A percentile compares a stretch with the other conserved stretches of the same genome.
These are phyloP conservation scores for Laodelphax striatellus DNA, from an alignment of 1,140 invertebrate genomes.

Conservation along the genomic window DNA sequence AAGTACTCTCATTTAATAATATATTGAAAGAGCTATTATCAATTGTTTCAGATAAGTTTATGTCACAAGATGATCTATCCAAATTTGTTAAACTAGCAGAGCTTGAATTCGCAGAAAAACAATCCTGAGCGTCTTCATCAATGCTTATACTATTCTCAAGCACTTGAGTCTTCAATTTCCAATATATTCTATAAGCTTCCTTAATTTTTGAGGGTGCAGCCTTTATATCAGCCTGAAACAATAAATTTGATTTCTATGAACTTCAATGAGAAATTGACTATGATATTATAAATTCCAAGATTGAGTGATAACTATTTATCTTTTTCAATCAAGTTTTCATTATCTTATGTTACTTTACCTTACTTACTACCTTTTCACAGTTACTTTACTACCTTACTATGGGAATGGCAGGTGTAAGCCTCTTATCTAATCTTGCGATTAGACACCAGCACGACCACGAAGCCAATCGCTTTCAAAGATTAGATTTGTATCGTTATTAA, in stretches of 20 bases:
- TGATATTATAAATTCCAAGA: too few species aligned
- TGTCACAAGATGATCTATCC: not conserved
- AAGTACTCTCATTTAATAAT: conserved; percentile 23
- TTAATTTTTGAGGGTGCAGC: conserved; percentile 54
- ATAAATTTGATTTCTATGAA: not conserved
- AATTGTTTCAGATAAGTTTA: conserved; percentile 1
- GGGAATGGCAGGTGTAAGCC: too few species aligned
- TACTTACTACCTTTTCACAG: too few species aligned
- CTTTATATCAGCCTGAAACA: conserved; percentile 58
- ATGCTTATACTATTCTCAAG: conserved; percentile 41
- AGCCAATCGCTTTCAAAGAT: too few species aligned
- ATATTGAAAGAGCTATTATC: not conserved
- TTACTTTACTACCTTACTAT: too few species aligned
- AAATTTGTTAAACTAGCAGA: not conserved
- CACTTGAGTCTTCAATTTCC: conserved; percentile 57
- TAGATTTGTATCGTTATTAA: too few species aligned
- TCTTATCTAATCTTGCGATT: too few species aligned
- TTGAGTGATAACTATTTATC: too few species aligned
- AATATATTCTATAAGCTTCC: conserved; percentile 69
- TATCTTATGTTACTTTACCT: too few species aligned
- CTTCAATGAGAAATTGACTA: too few species aligned
- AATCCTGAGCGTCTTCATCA: conserved; percentile 25
- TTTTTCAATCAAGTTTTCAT: too few species aligned
- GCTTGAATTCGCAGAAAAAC: conserved; percentile 2
- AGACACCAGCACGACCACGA: too few species aligned